Base-by-base conservation (phyloP, 2,888 invertebrate species). In the Drosophila borealis region DNA sequence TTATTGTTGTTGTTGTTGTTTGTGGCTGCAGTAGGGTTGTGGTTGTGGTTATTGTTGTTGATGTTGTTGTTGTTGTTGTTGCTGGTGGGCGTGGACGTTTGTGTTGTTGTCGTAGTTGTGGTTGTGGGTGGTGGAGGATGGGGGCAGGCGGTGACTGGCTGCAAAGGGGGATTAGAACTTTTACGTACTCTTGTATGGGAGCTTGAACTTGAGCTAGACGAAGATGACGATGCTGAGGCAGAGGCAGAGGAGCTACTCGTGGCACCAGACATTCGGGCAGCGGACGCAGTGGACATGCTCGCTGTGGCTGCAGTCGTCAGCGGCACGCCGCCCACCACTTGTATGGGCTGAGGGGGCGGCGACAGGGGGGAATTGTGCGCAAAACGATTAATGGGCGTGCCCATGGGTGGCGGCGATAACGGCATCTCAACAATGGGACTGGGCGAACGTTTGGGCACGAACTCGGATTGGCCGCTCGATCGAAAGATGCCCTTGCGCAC, bases 401-500 rank as follows among this genome's bases (percentile, higher is more conserved):
- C 73, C 0, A 56, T 61, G 2, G 72, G 90, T 9, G 91, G 89
- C 48, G 92, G 92, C 14, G 93, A 92, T 14, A 92, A 74, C 10
- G 93, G 93, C 91, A 93, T 92, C 80, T 93, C 93, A 25, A 93
- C 90, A 55, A 93, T 91, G 59, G 93, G 93, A 76, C 91, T 92
- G 29, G 92, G 93, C 57, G 92, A 90, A 51, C 91, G 91, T 21
- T 89, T 90, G 46, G 90, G 91, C 78, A 89, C 87, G 71, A 92
- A 92, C 78, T 93, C 92, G 37, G 93, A 93, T 74, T 91, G 92
- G 4, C 91, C 92, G 71, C 87, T 92, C 72, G 93, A 93, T 44
- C 93, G 93, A 75, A 93, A 93, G 69, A 93, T 92, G 57, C 94
- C 94, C 86, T 95, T 95, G 88, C 94, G 94, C 81, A 96, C 94